Evolutionary conservation across 1,140 invertebrate species (phyloP), one percentile per base, ranked within the genome.

Genomic region (Lordiphosa stackelbergi): DNA sequence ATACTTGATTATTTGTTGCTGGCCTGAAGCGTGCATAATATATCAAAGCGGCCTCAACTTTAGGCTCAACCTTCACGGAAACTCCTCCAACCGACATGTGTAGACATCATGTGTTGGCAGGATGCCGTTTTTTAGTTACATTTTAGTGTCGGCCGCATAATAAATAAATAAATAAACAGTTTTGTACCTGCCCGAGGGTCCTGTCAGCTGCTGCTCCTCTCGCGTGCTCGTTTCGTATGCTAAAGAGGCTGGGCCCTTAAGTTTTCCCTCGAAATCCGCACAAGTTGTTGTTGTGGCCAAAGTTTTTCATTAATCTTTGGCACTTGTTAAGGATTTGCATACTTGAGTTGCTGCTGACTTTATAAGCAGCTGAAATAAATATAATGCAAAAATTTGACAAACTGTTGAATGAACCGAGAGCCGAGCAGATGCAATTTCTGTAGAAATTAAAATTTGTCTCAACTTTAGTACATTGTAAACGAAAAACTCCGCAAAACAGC

Each of bases 1-100:
- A 81, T 81, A 83, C 75, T 81, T 81, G 75, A 81, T 81, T 81
- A 81, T 81, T 83, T 81, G 77, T 83, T 79, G 75, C 75, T 62
- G 77, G 62, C 75, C 75, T 83, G 71, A 81, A 83, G 75, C 75
- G 77, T 81, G 75, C 75, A 81, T 81, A 81, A 81, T 81, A 81
- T 81, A 83, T 81, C 75, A 81, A 81, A 81, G 75, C 58, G 60
- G 72, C 75, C 66, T 71, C 73, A 70, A 81, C 74, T 24, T 61
- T 81, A 66, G 66, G 81, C 70, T 65, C 60, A 54, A 68, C 49
- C 46, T 37, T 51, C 11, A 36, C 11, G 22, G 36, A 5, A n/a
- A 8, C 42, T 16, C 37, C 22, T 37, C 31, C 42, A 34, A 51
- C 28, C 69, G 58, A 73, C 74, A 78, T 78, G 71, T 81, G 75